Evolutionary conservation across 2,797 vertebrate genomes (phyloP), one percentile per base, ranked within the genome.

Genomic region (Neosilurus hyrtlii): DNA sequence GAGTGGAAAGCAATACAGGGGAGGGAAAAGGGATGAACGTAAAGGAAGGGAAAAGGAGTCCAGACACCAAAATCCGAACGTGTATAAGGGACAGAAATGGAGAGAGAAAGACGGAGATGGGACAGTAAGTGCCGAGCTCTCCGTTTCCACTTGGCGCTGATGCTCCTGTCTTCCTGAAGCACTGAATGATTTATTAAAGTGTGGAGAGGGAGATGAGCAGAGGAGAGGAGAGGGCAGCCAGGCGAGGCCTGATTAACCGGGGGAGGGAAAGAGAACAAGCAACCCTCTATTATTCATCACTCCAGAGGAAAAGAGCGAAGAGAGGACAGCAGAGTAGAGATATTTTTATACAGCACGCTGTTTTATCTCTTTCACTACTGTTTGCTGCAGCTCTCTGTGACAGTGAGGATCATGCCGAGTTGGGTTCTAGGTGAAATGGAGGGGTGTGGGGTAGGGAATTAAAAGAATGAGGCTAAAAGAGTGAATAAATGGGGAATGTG

Each of bases 181-280:
- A 52, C 89, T 90, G 90, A 90, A 94, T 94, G 92, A 94, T 95
- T 94, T 94, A 94, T 94, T 91, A 91, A 92, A 91, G 90, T 77
- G 82, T 88, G 72, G 43, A 82, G 81, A 65, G 80, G 75, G 66
- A 83, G 82, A 88, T 83, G 85, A 89, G 90, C 90, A 89, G 86
- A 89, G 75, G 57, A 79, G 66, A 78, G 54, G 85, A 88, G 89
- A 91, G 93, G 91, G 91, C 91, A 92, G 92, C 89, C 91, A 93
- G 90, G 90, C 91, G 81, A 91, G 90, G 90, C 86, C 91, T 93
- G 93, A 94, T 94, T 93, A 93, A 93, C 90, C 87, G 87, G 86
- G 88, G 89, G 89, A 94, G 90, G 84, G 85, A 90, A 88, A 90
- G 89, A 93, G 90, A 91, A 94, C 92, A 94, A 93, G 91, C 90